Conservation (phyloP, 2,113 vertebrate species). For the Barnardius zonarius region DNA sequence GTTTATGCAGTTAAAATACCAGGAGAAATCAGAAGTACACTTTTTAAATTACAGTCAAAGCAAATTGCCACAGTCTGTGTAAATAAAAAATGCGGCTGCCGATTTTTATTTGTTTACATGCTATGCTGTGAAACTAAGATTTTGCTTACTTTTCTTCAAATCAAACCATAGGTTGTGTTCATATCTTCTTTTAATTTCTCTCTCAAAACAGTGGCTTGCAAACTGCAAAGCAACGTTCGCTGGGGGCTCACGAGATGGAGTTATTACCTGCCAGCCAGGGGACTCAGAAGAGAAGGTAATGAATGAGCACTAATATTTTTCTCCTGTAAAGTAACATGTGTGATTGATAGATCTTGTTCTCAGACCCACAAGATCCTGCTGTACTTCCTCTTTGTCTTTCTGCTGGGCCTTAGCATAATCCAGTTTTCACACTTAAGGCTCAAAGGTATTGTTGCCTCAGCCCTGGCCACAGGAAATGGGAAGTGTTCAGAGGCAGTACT, state of each 20-base stretch:
- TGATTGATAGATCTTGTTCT: background rate
- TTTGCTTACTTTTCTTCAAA: background rate
- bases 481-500: background rate
- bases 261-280: conserved; percentile 87
- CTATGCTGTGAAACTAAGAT: background rate
- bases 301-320: background rate
- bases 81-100: background rate
- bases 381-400: background rate
- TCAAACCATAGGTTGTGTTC: background rate
- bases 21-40: background rate
- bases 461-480: background rate
- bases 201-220: conserved; percentile 88
- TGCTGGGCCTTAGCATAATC: background rate
- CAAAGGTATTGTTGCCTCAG: background rate
- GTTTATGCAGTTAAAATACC: background rate
- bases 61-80: background rate
- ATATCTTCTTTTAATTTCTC: conserved; percentile 5
- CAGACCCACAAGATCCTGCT: background rate
- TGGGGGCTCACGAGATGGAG: conserved; percentile 88
- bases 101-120: background rate
- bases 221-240: conserved; percentile 97
- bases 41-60: background rate
- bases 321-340: background rate
- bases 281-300: conserved; percentile 98
- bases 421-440: background rate